Evolutionary conservation across 2,888 invertebrate genomes (phyloP).

Genomic region (Acrobasis consociella): DNA sequence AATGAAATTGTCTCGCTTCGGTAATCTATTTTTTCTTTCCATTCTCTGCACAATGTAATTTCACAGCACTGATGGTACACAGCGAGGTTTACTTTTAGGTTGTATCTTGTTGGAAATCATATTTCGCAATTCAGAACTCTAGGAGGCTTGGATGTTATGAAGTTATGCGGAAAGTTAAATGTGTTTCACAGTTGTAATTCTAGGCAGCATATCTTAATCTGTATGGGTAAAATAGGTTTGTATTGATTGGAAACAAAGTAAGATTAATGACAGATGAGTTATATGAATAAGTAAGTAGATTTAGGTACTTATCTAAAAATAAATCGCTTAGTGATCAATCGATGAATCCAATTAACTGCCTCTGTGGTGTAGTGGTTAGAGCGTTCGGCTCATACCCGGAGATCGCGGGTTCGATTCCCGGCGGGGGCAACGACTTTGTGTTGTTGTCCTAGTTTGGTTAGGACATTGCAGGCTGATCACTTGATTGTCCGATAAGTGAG

Average conservation of each 20-base stretch:
- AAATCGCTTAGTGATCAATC: no score
- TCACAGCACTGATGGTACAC: slow-evolving; percentile 1
- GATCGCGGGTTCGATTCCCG: no score
- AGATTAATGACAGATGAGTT: no score
- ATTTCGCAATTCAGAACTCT: slow-evolving; percentile 21
- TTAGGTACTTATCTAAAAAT: no score
- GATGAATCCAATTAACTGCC: no score
- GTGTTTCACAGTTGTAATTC: slow-evolving; percentile 1
- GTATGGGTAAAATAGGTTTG: neutral
- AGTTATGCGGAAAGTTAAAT: neutral
- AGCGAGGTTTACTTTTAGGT: neutral
- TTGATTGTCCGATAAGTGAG: no score
- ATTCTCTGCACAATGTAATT: slow-evolving; percentile 17
- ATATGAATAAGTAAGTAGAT: no score
- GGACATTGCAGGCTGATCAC: no score
- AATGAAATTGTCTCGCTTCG: slow-evolving; percentile 38
- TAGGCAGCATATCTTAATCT: neutral
- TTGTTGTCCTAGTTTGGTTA: no score
- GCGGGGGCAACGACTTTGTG: no score
- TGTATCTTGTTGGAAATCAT: slow-evolving; percentile 24
- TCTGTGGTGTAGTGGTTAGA: no score
- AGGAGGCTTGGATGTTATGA: neutral
- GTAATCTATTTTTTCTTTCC: slow-evolving; percentile 29
- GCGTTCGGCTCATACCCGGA: no score
- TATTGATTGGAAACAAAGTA: neutral